Evolutionary conservation across 2,888 invertebrate genomes (phyloP).

Genomic region (Rotaria magnacalcarata): DNA sequence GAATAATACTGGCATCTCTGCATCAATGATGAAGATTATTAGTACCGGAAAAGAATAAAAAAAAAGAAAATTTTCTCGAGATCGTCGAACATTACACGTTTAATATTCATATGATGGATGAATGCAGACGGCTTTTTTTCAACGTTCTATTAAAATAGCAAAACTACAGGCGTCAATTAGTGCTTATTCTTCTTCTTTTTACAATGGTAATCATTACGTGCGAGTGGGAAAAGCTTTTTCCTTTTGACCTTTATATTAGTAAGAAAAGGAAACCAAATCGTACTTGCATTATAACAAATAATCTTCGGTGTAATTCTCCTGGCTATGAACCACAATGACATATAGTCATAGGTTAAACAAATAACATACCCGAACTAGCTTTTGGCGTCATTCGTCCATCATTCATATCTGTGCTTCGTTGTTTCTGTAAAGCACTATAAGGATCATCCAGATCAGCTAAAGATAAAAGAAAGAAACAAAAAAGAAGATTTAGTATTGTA

Average conservation of each 20-base stretch:
- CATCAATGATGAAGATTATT: too few relatives aligned
- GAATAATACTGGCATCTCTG: too few relatives aligned
- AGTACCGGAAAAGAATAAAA: not conserved
- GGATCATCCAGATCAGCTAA: conserved; percentile 22
- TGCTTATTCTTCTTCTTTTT: not conserved
- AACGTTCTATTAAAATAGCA: not conserved
- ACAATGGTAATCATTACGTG: not conserved
- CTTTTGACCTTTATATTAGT: not conserved
- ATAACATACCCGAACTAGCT: not conserved
- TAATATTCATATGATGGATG: not conserved
- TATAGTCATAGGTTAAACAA: not conserved
- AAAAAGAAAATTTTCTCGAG: not conserved
- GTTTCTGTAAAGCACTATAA: not conserved
- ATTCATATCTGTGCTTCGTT: not conserved
- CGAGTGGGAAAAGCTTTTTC: not conserved
- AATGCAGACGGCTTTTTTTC: not conserved
- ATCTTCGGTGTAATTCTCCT: not conserved
- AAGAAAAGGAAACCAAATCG: not conserved
- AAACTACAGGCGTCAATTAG: not conserved
- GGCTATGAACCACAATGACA: too few relatives aligned
- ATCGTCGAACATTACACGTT: not conserved
- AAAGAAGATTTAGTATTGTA: not conserved
- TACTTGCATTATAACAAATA: not conserved
- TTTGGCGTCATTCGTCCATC: conserved; percentile 4
- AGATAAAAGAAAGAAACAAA: not conserved